Conservation (phyloP, 2,797 vertebrate genomes). For the Enteromius mattozi region DNA sequence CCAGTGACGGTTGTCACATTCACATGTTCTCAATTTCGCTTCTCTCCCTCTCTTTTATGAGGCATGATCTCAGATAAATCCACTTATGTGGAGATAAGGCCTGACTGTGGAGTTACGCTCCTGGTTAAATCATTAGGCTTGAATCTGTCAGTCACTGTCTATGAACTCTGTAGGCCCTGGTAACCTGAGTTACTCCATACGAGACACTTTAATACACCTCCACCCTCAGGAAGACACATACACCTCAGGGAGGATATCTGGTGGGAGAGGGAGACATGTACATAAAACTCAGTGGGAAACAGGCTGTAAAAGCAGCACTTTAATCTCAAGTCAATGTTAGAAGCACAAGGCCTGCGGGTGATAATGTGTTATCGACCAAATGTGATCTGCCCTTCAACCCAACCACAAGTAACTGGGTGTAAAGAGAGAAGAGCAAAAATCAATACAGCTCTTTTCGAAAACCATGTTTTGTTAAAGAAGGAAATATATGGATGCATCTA, state of each 20-base stretch:
- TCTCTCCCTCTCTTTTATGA: background rate
- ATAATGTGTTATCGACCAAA: constrained; percentile 46
- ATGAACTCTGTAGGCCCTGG: constrained; percentile 13
- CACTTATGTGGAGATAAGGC: constrained; percentile 5
- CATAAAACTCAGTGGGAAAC: constrained; percentile 36
- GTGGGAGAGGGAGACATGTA: constrained; percentile 8
- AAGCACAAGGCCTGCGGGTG: constrained; percentile 30
- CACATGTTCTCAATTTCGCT: constrained; percentile 9
- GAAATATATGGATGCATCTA: background rate
- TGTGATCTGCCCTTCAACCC: constrained; percentile 31
- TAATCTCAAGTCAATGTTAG: constrained; percentile 41
- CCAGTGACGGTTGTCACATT: background rate
- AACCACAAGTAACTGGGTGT: constrained; percentile 29
- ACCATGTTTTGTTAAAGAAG: background rate
- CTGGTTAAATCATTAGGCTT: constrained; percentile 42
- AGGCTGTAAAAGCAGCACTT: constrained; percentile 39
- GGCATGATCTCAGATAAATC: constrained; percentile 17
- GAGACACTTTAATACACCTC: constrained; percentile 23
- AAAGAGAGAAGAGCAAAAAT: constrained; percentile 29
- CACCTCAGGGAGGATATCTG: background rate
- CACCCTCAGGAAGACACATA: constrained; percentile 5
- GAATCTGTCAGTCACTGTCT: constrained; percentile 18
- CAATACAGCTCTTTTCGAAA: constrained; percentile 21
- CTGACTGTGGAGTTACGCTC: background rate
- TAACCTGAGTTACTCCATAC: constrained; percentile 22